These are phyloP conservation scores for Drosophila willistoni DNA, from an alignment of 1,140 invertebrate genomes.

Conservation along the genomic window DNA sequence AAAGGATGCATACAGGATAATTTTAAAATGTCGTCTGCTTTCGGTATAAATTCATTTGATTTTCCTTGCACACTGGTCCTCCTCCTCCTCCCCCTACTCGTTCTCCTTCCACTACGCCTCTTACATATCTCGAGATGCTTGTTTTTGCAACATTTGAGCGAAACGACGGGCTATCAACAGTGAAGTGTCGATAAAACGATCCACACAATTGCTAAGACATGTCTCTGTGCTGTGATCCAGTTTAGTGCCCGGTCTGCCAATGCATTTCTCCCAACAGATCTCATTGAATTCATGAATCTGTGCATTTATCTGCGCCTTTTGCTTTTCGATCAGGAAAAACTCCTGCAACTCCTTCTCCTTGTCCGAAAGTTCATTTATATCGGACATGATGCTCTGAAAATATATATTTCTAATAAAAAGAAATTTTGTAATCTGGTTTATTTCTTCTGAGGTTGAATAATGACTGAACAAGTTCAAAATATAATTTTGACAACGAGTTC, in stretches of 20 bases:
- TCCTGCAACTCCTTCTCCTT: constrained; percentile 90
- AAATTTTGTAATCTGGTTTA: constrained; percentile 35
- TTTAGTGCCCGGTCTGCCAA: constrained; percentile 93
- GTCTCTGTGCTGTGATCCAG: constrained; percentile 94
- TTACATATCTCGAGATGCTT: constrained; percentile 47
- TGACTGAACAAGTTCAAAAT: constrained; percentile 2
- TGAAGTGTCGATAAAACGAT: constrained; percentile 96
- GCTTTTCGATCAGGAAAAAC: constrained; percentile 92
- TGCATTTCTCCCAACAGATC: constrained; percentile 97
- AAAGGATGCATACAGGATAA: too few species aligned
- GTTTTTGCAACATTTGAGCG: constrained; percentile 85
- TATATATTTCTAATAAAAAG: constrained; percentile 27
- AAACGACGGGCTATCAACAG: constrained; percentile 93
- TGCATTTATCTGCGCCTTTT: constrained; percentile 93
- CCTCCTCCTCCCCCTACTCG: too few species aligned
- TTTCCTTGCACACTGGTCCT: too few species aligned
- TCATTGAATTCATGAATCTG: constrained; percentile 96
- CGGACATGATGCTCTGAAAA: constrained; percentile 63
- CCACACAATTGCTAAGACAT: constrained; percentile 96
- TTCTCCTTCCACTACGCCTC: neutral
- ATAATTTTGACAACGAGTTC: neutral
- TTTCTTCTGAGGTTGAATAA: constrained; percentile 68
- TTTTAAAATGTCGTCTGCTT: too few species aligned
- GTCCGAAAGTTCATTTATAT: constrained; percentile 77
- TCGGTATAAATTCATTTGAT: too few species aligned